Percentiles rank a stretch among this genome's conserved stretches.
Evolutionary conservation across 2,888 invertebrate genomes (phyloP).

Genomic region (Priapulus caudatus): DNA sequence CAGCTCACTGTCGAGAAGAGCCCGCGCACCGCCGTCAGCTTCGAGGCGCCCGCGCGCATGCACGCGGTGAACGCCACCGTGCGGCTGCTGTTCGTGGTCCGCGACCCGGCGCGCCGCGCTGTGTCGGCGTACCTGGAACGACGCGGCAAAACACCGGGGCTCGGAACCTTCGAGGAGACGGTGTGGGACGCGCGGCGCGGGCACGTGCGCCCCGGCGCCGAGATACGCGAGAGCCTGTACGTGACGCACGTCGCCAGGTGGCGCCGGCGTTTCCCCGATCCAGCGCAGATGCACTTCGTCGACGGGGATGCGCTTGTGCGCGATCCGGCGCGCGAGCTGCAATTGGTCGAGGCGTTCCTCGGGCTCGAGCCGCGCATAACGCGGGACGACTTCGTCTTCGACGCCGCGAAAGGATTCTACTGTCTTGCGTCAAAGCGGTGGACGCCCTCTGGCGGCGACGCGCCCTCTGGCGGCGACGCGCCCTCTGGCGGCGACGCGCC

Average conservation of each 20-base stretch:
- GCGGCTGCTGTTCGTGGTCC: conserved; percentile 32
- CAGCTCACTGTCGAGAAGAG: conserved; percentile 39
- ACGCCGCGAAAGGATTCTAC: conserved; percentile 35
- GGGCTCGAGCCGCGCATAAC: conserved; percentile 9
- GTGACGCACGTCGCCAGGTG: no score
- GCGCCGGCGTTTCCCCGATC: no score
- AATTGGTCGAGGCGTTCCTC: conserved; percentile 12
- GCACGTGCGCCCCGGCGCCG: conserved; percentile 29
- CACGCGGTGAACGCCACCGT: conserved; percentile 31
- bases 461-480: no score
- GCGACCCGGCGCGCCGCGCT: conserved; percentile 35
- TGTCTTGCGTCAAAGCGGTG: conserved; percentile 24
- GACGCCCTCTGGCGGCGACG: no score
- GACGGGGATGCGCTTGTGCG: conserved; percentile 14
- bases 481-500: no score
- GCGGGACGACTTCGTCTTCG: conserved; percentile 31
- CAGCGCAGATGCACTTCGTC: no score
- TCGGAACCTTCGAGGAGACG: conserved; percentile 30
- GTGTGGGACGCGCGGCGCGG: conserved; percentile 30
- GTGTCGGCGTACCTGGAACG: conserved; percentile 38
- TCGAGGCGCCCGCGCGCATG: conserved; percentile 32
- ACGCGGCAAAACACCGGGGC: conserved; percentile 25
- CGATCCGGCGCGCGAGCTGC: conserved; percentile 11
- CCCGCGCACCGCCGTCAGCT: conserved; percentile 36
- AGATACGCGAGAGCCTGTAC: no score